Conservation (phyloP, 2,797 vertebrate species). For the Spheniscus humboldti region DNA sequence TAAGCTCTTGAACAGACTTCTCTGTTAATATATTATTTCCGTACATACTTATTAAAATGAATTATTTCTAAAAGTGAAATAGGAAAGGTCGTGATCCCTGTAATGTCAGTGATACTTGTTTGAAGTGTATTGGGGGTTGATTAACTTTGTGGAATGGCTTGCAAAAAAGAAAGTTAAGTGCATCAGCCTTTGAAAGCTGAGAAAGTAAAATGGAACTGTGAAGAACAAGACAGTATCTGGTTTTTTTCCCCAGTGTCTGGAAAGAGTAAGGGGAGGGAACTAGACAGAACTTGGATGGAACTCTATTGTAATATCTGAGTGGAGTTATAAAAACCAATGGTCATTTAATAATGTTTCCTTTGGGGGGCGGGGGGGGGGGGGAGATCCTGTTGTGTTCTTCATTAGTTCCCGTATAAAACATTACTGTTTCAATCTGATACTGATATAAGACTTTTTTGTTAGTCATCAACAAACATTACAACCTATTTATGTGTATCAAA, state of each 20-base stretch:
- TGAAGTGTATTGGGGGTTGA: background rate
- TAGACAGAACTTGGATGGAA: background rate
- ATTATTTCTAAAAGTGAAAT: background rate
- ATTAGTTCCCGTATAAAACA: background rate
- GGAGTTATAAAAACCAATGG: background rate
- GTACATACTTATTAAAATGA: background rate
- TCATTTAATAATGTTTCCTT: background rate
- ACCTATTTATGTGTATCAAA: background rate
- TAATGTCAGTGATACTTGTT: background rate
- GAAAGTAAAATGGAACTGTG: background rate
- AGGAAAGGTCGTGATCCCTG: background rate
- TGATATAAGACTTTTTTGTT: background rate
- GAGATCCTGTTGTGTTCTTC: background rate
- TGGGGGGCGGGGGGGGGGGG: accelerated
- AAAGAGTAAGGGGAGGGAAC: background rate
- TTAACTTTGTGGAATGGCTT: background rate
- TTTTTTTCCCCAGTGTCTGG: background rate
- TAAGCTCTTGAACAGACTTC: background rate
- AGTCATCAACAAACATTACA: background rate
- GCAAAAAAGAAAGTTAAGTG: background rate
- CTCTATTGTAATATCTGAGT: background rate
- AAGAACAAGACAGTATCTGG: background rate
- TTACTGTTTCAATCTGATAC: background rate
- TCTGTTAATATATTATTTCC: background rate
- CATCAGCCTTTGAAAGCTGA: background rate